These are phyloP conservation scores for Exocentrus adspersus DNA, from an alignment of 2,888 invertebrate species.

Conservation along the genomic window DNA sequence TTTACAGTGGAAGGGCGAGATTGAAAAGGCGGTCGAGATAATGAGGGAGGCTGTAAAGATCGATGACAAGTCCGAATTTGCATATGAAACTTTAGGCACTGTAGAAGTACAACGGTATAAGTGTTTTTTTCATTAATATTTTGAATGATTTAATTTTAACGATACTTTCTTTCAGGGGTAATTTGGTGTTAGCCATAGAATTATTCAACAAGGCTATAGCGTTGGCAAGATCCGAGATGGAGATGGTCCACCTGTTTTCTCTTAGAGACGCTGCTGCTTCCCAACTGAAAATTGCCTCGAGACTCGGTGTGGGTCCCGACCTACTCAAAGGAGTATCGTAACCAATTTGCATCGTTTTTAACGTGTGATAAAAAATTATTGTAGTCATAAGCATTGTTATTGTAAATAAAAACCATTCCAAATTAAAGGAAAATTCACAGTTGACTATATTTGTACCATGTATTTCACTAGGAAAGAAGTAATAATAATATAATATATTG, in stretches of 20 bases:
- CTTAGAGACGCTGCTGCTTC: conserved; percentile 90
- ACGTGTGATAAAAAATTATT: conserved; percentile 10
- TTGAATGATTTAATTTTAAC: too few species aligned
- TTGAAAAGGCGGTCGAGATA: conserved; percentile 79
- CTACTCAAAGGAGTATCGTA: conserved; percentile 45
- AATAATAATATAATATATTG: too few species aligned
- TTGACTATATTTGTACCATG: conserved; percentile 4
- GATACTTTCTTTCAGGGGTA: conserved; percentile 76
- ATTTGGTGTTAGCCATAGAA: conserved; percentile 82
- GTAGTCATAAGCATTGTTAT: conserved; percentile 26
- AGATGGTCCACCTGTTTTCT: conserved; percentile 91
- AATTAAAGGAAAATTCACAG: conserved; percentile 28
- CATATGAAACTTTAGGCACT: conserved; percentile 93
- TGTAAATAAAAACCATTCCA: conserved; percentile 40
- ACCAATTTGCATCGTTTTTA: conserved; percentile 22
- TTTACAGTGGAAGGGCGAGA: conserved; percentile 86
- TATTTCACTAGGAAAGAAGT: too few species aligned
- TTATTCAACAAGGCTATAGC: conserved; percentile 90
- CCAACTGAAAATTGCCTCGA: conserved; percentile 83
- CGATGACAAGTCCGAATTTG: conserved; percentile 93
- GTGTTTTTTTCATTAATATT: too few species aligned
- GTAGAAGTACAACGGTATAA: conserved; percentile 90
- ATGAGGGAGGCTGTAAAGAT: conserved; percentile 85
- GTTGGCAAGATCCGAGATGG: conserved; percentile 85
- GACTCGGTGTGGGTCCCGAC: conserved; percentile 68